Evolutionary conservation across 2,113 vertebrate genomes (phyloP), one percentile per base, ranked within the genome.

Genomic region (Ctenodactylus gundi): DNA sequence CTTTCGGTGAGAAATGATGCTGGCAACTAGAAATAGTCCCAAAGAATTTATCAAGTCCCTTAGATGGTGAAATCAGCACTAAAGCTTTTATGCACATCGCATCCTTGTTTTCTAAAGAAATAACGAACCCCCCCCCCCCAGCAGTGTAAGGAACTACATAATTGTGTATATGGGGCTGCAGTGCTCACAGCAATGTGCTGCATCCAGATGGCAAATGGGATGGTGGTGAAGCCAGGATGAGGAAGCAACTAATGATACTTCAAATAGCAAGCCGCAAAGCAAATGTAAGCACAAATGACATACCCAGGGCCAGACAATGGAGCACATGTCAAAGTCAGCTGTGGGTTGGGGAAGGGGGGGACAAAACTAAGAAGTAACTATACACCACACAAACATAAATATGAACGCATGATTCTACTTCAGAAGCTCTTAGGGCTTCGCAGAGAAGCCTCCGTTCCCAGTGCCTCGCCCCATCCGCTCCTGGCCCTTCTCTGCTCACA

Each of bases 171-270:
- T 91, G 91, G 91, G 89, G 53, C 83, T 94, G 82, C 90, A 87
- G 88, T 44, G 78, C 93, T 94, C 91, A 94, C 84, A 95, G 97
- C 86, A 94, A 89, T 92, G 88, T 83, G 86, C 67, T 93, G 8
- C 88, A 93, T 96, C 95, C 97, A 97, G 97, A 97, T 97, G 97
- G 97, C 95, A 97, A 97, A 97, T 97, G 92, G 90, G 95, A 96
- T 96, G 94, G 95, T 94, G 96, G 93, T 80, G 85, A 95, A 95
- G 82, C 94, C 95, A 96, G 96, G 96, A 96, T 96, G 92, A 95
- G 94, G 97, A 97, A 97, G 97, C 96, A 94, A 96, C 95, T 97
- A 97, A 97, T 97, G 97, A 97, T 94, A 97, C 95, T 97, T 95
- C 97, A 97, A 97, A 97, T 94, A 97, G 96, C 94, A 97, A 96